Base-by-base conservation (phyloP, 2,888 invertebrate species). In the Athrips mouffetella region DNA sequence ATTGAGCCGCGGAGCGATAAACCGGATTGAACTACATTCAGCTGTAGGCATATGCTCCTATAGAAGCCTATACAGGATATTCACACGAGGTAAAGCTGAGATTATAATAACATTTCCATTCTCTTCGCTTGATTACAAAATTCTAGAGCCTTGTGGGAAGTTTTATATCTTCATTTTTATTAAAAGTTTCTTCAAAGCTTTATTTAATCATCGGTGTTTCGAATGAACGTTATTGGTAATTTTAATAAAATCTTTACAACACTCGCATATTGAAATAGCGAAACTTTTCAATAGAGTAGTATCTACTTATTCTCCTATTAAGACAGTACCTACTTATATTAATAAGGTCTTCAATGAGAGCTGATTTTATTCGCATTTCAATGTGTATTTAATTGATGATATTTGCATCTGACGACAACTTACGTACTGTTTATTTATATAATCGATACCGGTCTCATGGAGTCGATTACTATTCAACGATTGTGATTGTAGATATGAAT, bases 1-100 rank as follows among this genome's bases (percentile, higher is more conserved):
- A 45, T 68, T 70, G 64, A 59, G 65, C 57, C 53, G 59, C 57
- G 53, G 47, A 30, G 49, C 54, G 50, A 59, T 60, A 62, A 62
- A 60, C 52, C 42, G 59, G 57, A 55, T 57, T 53, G 53, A 45
- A 41, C 41, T 27, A 25, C 25, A 27, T 25, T 27, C 15, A 30
- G 56, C 42, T 21, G 37, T 52, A 51, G 53, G 47, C 48, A 51
- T 51, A 50, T 50, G 33, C 11, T 39, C 37, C 18, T 37, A 37
- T 37, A 16, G n/a, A n/a, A n/a, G n/a, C 20, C 20, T 37, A 37
- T 37, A 20, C 31, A 15, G 10, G 13, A 6, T n/a, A 15, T 31
- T 2, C 2, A 37, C 21, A 11, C 37, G 20, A 16, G 16, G 2
- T 15, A 7, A 3, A n/a, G 21, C 21, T 3, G 21, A n/a, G n/a